phyloP scores from a whole-genome alignment of 2,888 invertebrate genomes.

The Poecilobothrus nobilitatus region DNA sequence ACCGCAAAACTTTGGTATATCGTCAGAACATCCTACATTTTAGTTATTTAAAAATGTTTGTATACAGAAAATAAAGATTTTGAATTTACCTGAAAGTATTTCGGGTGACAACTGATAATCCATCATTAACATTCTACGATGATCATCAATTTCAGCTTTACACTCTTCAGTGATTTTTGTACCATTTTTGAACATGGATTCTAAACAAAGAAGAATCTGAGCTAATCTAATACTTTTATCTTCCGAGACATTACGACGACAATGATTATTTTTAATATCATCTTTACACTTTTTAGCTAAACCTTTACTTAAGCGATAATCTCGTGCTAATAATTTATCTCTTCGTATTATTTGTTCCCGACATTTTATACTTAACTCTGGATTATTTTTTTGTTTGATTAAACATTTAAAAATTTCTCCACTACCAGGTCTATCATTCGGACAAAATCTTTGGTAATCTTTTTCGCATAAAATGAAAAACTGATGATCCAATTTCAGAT shows the following conservation, averaged over 20 bases:
- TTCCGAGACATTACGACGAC: slow-evolving; percentile 71
- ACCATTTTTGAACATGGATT: slow-evolving; percentile 63
- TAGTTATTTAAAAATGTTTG: background rate
- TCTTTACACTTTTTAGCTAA: slow-evolving; percentile 80
- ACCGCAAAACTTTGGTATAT: slow-evolving; percentile 69
- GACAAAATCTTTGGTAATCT: slow-evolving; percentile 73
- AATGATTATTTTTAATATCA: slow-evolving; percentile 79
- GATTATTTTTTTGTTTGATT: slow-evolving; percentile 69
- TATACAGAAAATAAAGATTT: background rate
- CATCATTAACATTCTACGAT: slow-evolving; percentile 83
- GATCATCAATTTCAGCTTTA: slow-evolving; percentile 79
- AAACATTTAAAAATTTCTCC: slow-evolving; percentile 85
- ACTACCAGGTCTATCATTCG: slow-evolving; percentile 64
- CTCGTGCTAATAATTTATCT: slow-evolving; percentile 80
- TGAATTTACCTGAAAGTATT: slow-evolving; percentile 55
- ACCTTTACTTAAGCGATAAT: slow-evolving; percentile 84
- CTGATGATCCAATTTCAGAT: slow-evolving; percentile 78
- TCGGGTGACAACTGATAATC: slow-evolving; percentile 92
- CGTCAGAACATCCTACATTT: slow-evolving; percentile 62
- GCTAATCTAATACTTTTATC: slow-evolving; percentile 78
- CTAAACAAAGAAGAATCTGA: slow-evolving; percentile 86
- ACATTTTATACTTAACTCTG: slow-evolving; percentile 59
- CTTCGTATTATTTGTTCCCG: slow-evolving; percentile 73
- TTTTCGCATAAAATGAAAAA: slow-evolving; percentile 81
- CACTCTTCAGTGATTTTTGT: slow-evolving; percentile 70